A percentile compares a stretch with the other conserved stretches of the same genome.
Conservation (phyloP, 2,113 vertebrate genomes). For the Copsychus sechellarum region DNA sequence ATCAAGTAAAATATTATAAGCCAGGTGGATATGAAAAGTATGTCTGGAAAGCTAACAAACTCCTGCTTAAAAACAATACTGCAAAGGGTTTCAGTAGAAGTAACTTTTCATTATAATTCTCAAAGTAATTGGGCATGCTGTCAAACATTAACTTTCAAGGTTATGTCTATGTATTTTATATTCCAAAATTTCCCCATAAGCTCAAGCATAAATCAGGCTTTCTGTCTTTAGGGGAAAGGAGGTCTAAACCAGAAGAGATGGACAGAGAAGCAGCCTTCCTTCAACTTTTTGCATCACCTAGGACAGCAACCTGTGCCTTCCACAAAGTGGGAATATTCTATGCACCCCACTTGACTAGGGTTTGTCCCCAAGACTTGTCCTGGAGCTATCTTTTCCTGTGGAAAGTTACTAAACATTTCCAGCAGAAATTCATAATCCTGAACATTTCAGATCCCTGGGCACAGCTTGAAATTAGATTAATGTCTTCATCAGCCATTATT, state of each 20-base stretch:
- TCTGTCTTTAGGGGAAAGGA: background rate
- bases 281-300: background rate
- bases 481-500: background rate
- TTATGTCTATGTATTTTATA: background rate
- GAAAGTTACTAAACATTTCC: background rate
- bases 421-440: background rate
- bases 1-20: background rate
- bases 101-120: background rate
- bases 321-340: background rate
- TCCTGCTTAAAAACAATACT: background rate
- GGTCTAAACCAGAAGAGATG: background rate
- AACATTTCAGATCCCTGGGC: background rate
- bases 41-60: background rate
- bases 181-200: background rate
- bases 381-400: background rate
- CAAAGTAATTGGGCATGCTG: background rate
- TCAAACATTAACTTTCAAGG: background rate
- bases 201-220: background rate
- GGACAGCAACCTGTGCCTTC: background rate
- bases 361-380: background rate
- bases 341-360: background rate
- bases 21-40: background rate
- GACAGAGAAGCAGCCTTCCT: background rate
- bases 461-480: background rate
- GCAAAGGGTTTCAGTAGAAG: background rate